Evolutionary conservation across 2,888 invertebrate species (phyloP).

Genomic region (Trichopoda pennipes): DNA sequence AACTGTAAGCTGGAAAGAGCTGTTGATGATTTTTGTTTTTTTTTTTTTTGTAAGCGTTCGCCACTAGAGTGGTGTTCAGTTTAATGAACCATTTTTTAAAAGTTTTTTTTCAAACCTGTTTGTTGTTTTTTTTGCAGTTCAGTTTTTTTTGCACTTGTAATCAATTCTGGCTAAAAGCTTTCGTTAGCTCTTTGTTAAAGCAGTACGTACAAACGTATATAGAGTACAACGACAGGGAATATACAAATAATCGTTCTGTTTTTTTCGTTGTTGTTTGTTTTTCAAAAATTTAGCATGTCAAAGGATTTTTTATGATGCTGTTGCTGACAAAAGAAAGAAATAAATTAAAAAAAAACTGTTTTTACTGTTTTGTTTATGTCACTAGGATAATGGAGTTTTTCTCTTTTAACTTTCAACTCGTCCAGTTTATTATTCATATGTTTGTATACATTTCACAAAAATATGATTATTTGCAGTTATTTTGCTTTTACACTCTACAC

Average conservation of each 20-base stretch:
- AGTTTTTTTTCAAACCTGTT: not conserved
- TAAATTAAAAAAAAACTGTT: slow-evolving; percentile 8
- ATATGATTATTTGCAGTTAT: slow-evolving; percentile 40
- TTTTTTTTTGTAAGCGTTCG: slow-evolving; percentile 9
- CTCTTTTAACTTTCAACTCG: slow-evolving; percentile 22
- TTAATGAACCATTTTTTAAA: slow-evolving; percentile 61
- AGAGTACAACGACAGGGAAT: slow-evolving; percentile 9
- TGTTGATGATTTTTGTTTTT: slow-evolving; percentile 39
- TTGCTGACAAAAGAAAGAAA: not conserved
- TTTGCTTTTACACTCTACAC: not conserved
- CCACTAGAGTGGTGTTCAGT: slow-evolving; percentile 42
- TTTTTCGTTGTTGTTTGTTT: not conserved
- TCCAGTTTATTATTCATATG: slow-evolving; percentile 38
- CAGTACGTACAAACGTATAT: slow-evolving; percentile 8
- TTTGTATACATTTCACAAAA: slow-evolving; percentile 27
- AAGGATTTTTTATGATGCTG: slow-evolving; percentile 38
- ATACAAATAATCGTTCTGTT: slow-evolving; percentile 19
- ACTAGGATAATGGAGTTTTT: slow-evolving; percentile 48
- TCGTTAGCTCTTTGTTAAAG: slow-evolving; percentile 43
- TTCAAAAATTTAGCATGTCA: slow-evolving; percentile 56
- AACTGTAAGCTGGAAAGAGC: slow-evolving; percentile 53
- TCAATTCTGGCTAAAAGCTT: slow-evolving; percentile 58
- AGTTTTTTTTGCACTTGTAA: slow-evolving; percentile 14
- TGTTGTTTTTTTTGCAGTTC: slow-evolving; percentile 13
- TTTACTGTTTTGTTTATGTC: slow-evolving; percentile 46